These are phyloP conservation scores for Apodemus sylvaticus DNA, from an alignment of 2,113 vertebrate genomes.

Conservation along the genomic window DNA sequence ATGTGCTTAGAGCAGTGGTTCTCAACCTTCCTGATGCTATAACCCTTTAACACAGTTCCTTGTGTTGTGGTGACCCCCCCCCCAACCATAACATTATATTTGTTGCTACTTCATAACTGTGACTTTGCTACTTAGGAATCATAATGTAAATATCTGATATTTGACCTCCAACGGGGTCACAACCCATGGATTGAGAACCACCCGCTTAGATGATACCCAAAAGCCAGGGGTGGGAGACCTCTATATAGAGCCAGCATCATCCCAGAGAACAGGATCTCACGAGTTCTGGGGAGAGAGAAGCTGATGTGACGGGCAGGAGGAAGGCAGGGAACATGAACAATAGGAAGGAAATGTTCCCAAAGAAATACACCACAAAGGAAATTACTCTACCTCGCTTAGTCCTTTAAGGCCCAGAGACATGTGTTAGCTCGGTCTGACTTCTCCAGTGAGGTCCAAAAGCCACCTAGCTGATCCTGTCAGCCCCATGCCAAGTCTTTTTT, in stretches of 20 bases:
- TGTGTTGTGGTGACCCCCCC: background rate
- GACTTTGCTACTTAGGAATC: background rate
- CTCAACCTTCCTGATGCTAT: background rate
- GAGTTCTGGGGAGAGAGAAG: background rate
- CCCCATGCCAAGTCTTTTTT: background rate
- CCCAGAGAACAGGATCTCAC: background rate
- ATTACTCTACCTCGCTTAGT: background rate
- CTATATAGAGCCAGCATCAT: background rate
- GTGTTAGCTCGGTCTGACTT: constrained; percentile 23
- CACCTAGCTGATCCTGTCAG: background rate
- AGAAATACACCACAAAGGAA: constrained; percentile 47
- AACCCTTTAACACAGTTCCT: background rate
- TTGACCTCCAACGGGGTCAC: too few species aligned
- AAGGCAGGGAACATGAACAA: background rate
- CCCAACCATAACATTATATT: background rate
- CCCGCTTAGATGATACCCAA: background rate
- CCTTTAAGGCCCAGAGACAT: background rate
- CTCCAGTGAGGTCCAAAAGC: constrained; percentile 55
- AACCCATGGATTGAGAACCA: background rate
- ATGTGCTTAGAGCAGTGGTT: background rate
- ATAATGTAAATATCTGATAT: background rate
- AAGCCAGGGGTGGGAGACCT: background rate
- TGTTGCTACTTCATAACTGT: background rate
- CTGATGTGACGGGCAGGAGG: background rate
- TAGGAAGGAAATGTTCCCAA: constrained; percentile 27